These are phyloP conservation scores for Myoxocephalus aenaeus DNA, from an alignment of 2,797 vertebrate genomes.

Conservation along the genomic window DNA sequence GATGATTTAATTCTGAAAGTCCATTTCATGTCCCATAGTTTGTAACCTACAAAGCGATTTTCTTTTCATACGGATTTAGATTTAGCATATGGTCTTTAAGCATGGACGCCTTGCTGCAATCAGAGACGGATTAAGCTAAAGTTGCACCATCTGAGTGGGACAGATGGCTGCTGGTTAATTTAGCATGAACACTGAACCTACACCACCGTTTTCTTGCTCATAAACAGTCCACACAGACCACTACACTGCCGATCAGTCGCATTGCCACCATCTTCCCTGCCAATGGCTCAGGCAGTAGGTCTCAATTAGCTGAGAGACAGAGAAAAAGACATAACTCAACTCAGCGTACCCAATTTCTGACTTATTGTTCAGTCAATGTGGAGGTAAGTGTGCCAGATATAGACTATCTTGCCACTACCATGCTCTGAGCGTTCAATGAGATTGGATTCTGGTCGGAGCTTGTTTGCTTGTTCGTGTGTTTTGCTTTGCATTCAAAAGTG, in stretches of 20 bases:
- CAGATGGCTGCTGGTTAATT: slow-evolving; percentile 77
- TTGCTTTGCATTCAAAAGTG: no score
- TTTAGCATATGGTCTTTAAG: slow-evolving; percentile 55
- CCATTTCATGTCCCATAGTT: slow-evolving; percentile 17
- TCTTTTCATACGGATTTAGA: slow-evolving; percentile 27
- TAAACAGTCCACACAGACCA: slow-evolving; percentile 50
- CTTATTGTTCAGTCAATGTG: slow-evolving; percentile 5
- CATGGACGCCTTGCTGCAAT: slow-evolving; percentile 28
- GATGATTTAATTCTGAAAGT: slow-evolving; percentile 38
- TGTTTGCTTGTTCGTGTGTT: neutral
- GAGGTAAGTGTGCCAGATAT: slow-evolving; percentile 12
- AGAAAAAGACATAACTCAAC: slow-evolving; percentile 45
- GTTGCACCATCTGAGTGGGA: slow-evolving; percentile 51
- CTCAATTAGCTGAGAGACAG: slow-evolving; percentile 63
- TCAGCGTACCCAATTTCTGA: slow-evolving; percentile 13
- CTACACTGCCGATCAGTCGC: slow-evolving; percentile 54
- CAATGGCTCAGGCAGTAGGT: slow-evolving; percentile 47
- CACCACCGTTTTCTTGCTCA: slow-evolving; percentile 51
- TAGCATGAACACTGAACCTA: slow-evolving; percentile 64
- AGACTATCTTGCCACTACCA: slow-evolving; percentile 8
- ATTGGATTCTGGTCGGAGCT: neutral
- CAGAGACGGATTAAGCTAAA: slow-evolving; percentile 33
- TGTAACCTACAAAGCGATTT: slow-evolving; percentile 18
- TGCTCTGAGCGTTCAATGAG: slow-evolving; percentile 7
- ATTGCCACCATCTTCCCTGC: slow-evolving; percentile 41